These are phyloP conservation scores for Apis florea DNA, from an alignment of 1,140 invertebrate species.

Conservation along the genomic window DNA sequence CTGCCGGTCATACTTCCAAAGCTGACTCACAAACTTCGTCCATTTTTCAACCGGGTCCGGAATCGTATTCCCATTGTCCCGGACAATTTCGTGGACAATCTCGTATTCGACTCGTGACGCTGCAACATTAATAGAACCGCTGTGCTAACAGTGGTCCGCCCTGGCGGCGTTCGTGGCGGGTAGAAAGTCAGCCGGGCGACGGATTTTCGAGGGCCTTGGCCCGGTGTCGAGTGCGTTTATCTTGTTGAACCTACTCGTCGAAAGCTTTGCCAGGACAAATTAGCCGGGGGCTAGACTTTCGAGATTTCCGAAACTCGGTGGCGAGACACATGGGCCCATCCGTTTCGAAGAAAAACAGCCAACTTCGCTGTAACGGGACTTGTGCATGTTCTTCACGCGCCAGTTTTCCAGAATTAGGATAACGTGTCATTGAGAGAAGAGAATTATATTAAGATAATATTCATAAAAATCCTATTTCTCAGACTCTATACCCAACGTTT, in stretches of 20 bases:
- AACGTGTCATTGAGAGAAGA: too few species aligned
- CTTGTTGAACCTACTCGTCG: constrained; percentile 12
- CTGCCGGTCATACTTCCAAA: not conserved
- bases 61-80: constrained; percentile 20
- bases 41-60: constrained; percentile 5
- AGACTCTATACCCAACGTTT: too few species aligned
- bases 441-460: too few species aligned
- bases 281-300: constrained; percentile 36
- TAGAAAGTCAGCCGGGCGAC: not conserved
- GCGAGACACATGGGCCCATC: constrained; percentile 29
- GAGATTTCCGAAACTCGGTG: constrained; percentile 42
- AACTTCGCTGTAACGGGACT: not conserved
- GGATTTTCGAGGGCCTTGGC: not conserved
- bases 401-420: not conserved
- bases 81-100: constrained; percentile 9
- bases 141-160: not conserved
- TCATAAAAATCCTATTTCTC: too few species aligned
- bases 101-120: not conserved
- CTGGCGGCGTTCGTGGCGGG: too few species aligned
- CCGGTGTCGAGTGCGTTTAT: constrained; percentile 25
- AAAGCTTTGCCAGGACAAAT: constrained; percentile 38
- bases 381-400: constrained; percentile 23
- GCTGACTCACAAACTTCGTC: constrained; percentile 18
- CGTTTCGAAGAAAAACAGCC: constrained; percentile 36
- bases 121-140: constrained; percentile 32